Percentiles rank a stretch among this genome's conserved stretches.
Conservation (phyloP, 2,797 vertebrate genomes). For the Lerista edwardsae region DNA sequence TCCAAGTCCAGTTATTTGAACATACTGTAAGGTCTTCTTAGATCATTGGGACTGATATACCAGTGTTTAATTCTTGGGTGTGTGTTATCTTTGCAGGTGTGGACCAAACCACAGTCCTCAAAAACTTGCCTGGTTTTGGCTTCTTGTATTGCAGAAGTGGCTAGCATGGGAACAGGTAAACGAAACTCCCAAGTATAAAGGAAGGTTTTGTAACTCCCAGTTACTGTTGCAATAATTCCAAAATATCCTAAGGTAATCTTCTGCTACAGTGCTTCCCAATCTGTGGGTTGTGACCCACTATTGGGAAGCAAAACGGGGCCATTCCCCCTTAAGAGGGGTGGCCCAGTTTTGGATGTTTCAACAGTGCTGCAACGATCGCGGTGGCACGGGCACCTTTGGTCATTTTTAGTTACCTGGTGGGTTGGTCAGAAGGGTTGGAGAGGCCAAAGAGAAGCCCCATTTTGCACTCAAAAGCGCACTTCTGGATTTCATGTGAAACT, state of each 20-base stretch:
- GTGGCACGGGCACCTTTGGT: no score
- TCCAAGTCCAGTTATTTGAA: background rate
- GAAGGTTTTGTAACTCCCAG: background rate
- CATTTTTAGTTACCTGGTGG: no score
- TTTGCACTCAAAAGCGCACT: no score
- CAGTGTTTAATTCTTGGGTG: background rate
- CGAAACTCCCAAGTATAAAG: background rate
- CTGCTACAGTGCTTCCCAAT: background rate
- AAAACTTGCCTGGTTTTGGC: conserved; percentile 92
- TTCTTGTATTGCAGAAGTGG: conserved; percentile 89
- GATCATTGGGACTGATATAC: background rate
- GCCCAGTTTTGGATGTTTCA: no score
- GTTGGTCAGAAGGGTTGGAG: no score
- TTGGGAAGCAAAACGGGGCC: no score
- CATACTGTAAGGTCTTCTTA: background rate
- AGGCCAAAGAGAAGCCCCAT: no score
- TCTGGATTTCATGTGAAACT: no score
- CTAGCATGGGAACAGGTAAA: conserved; percentile 83
- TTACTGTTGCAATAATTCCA: accelerated
- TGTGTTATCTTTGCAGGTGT: conserved; percentile 62
- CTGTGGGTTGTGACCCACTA: no score
- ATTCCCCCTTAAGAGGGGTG: no score
- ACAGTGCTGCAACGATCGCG: no score
- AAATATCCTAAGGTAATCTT: background rate
- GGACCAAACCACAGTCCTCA: conserved; percentile 79